A percentile compares a stretch with the other conserved stretches of the same genome.
phyloP scores from a whole-genome alignment of 2,888 invertebrate genomes.

The Octonoba sinensis region DNA sequence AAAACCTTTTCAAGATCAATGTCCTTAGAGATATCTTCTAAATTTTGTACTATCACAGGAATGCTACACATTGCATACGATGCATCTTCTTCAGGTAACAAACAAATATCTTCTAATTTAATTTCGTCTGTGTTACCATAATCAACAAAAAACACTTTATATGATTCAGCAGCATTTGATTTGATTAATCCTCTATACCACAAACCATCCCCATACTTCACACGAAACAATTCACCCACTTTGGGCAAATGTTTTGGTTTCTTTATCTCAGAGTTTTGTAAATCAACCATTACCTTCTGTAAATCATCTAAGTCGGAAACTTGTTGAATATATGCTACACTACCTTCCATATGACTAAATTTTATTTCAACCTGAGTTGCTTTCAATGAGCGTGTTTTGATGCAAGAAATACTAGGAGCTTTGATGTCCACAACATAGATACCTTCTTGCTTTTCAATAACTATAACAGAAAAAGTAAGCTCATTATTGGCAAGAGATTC shows the following conservation, averaged over 20 bases:
- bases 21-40: neutral
- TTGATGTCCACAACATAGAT: slow-evolving; percentile 11
- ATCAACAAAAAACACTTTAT: slow-evolving; percentile 38
- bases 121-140: slow-evolving; percentile 37
- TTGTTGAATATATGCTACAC: slow-evolving; percentile 18
- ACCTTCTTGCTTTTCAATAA: slow-evolving; percentile 1
- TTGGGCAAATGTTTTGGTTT: slow-evolving; percentile 10
- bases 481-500: neutral
- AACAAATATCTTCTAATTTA: neutral
- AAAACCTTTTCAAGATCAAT: neutral
- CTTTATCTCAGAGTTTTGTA: neutral
- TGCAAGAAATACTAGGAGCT: neutral
- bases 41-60: slow-evolving; percentile 7
- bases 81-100: slow-evolving; percentile 12
- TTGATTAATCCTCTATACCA: slow-evolving; percentile 28
- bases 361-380: neutral
- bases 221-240: slow-evolving; percentile 32
- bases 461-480: slow-evolving; percentile 12
- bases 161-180: neutral
- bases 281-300: slow-evolving; percentile 1
- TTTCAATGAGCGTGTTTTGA: slow-evolving; percentile 3
- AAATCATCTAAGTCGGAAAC: slow-evolving; percentile 9
- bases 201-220: slow-evolving; percentile 7
- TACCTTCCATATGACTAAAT: neutral
- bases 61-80: slow-evolving; percentile 18